These are phyloP conservation scores for Tychaedon coryphoeus DNA, from an alignment of 2,113 vertebrate species.

Conservation along the genomic window DNA sequence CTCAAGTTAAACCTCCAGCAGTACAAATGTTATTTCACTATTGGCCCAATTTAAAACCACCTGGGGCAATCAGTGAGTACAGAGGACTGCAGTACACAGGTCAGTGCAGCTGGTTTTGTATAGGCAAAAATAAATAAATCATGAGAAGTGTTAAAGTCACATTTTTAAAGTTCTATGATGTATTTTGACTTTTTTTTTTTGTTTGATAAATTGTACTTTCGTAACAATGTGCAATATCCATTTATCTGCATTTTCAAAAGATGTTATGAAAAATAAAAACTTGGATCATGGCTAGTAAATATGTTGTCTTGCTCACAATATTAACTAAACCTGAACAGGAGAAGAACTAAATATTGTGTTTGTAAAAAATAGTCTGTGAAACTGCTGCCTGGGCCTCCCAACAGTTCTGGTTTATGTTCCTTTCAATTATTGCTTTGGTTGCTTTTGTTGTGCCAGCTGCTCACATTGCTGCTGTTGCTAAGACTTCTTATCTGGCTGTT, in stretches of 20 bases:
- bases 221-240: background rate
- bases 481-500: slow-evolving; percentile 5
- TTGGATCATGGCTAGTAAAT: background rate
- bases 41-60: slow-evolving; percentile 98
- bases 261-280: background rate
- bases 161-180: background rate
- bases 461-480: slow-evolving; percentile 10
- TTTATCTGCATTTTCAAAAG: background rate
- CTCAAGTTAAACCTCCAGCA: slow-evolving; percentile 97
- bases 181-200: background rate
- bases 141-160: background rate
- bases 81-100: slow-evolving; percentile 98
- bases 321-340: background rate
- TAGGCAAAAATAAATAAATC: background rate
- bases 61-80: slow-evolving; percentile 98
- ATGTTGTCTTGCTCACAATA: background rate
- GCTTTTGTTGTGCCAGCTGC: slow-evolving; percentile 9
- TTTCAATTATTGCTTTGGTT: background rate
- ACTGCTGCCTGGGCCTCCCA: background rate
- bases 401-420: background rate
- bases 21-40: slow-evolving; percentile 99
- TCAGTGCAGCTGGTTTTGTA: slow-evolving; percentile 61
- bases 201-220: background rate
- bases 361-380: background rate
- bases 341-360: background rate